A percentile compares a stretch with the other conserved stretches of the same genome.
These are phyloP conservation scores for Pangasius larnaudii DNA, from an alignment of 2,797 vertebrate genomes.

Conservation along the genomic window DNA sequence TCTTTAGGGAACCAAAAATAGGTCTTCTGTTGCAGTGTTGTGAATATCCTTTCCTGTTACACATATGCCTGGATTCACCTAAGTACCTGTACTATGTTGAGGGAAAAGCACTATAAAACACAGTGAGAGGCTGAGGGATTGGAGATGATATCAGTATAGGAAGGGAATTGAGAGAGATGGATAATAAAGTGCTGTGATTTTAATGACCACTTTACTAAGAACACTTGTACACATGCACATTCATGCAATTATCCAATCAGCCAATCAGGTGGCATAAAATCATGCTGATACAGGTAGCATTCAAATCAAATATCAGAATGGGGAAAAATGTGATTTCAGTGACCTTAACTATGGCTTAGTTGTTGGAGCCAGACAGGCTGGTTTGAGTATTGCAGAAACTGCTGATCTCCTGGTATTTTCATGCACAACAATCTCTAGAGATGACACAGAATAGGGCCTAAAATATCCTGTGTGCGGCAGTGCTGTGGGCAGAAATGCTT, in stretches of 20 bases:
- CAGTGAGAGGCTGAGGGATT: background rate
- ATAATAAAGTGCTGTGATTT: background rate
- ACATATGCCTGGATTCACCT: background rate
- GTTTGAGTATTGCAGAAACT: background rate
- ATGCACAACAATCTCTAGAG: background rate
- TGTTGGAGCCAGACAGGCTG: background rate
- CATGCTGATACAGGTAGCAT: background rate
- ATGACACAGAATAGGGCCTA: background rate
- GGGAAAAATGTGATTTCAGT: background rate
- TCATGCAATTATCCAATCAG: background rate
- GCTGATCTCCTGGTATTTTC: background rate
- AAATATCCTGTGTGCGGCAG: background rate
- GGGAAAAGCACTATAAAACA: background rate
- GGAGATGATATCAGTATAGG: background rate
- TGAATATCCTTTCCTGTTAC: background rate
- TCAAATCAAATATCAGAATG: background rate
- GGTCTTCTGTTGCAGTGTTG: background rate
- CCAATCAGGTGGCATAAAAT: background rate
- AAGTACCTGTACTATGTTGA: background rate
- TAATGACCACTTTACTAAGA: background rate
- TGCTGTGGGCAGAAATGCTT: background rate
- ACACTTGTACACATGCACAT: background rate
- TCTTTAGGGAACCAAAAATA: background rate
- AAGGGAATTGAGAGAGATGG: background rate
- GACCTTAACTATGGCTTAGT: too few species aligned